These are phyloP conservation scores for Thelaira solivaga DNA, from an alignment of 2,888 invertebrate genomes.

Conservation along the genomic window DNA sequence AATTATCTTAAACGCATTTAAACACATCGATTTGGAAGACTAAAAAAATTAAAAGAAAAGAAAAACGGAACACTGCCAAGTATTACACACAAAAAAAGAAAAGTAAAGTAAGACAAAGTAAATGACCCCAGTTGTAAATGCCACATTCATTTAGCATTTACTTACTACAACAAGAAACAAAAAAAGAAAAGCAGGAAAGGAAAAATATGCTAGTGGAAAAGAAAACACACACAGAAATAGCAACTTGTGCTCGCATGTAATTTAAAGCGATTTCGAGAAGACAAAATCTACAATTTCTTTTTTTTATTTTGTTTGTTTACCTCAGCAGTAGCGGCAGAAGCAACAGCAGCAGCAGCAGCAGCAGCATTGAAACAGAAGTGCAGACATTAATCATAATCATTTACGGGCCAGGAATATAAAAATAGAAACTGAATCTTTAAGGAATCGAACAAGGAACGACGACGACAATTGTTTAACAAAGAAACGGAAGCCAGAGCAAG, in stretches of 20 bases:
- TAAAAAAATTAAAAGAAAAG: no score
- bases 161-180: no score
- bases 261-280: not conserved
- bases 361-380: slow-evolving; percentile 48
- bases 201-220: not conserved
- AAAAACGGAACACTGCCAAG: not conserved
- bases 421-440: slow-evolving; percentile 46
- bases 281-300: slow-evolving; percentile 15
- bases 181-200: no score
- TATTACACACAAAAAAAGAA: not conserved
- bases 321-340: no score
- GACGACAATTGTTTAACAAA: slow-evolving; percentile 9
- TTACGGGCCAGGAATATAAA: slow-evolving; percentile 42
- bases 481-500: slow-evolving; percentile 41
- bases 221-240: not conserved
- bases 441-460: slow-evolving; percentile 37
- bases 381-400: slow-evolving; percentile 63
- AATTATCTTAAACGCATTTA: slow-evolving; percentile 26
- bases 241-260: no score
- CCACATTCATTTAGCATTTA: slow-evolving; percentile 5
- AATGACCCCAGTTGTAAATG: slow-evolving; percentile 26
- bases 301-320: no score
- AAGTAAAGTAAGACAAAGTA: slow-evolving; percentile 22
- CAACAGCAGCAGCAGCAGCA: no score
- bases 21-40: slow-evolving; percentile 18